These are phyloP conservation scores for Cyanoramphus novaezelandiae DNA, from an alignment of 2,113 vertebrate species.

Conservation along the genomic window DNA sequence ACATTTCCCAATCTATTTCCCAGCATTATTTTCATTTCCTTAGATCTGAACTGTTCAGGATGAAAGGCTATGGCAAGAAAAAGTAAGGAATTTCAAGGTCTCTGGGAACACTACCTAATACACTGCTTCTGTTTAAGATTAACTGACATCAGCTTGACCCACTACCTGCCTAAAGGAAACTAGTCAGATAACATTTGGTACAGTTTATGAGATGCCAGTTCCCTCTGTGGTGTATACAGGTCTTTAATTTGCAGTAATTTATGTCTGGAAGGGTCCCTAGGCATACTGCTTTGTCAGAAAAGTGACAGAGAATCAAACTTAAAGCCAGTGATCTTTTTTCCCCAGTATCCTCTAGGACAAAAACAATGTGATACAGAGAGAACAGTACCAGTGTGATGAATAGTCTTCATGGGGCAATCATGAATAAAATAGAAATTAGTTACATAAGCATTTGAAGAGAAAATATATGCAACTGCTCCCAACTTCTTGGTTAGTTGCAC, in stretches of 20 bases:
- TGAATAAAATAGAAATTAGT: not conserved
- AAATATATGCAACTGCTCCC: not conserved
- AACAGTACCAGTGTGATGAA: not conserved
- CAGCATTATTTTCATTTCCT: not conserved
- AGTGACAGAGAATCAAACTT: constrained; percentile 12
- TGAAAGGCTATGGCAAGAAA: not conserved
- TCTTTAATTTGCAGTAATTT: constrained; percentile 25
- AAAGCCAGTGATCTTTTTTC: not conserved
- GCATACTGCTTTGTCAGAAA: not conserved
- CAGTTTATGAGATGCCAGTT: constrained; percentile 9
- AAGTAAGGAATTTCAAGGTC: not conserved
- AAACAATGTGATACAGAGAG: not conserved
- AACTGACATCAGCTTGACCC: constrained; percentile 25
- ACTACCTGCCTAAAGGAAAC: constrained; percentile 30
- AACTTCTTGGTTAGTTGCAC: not conserved
- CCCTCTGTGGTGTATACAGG: not conserved
- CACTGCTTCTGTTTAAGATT: not conserved
- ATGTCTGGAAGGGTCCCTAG: not conserved
- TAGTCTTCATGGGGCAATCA: not conserved
- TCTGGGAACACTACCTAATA: not conserved
- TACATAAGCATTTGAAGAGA: not conserved
- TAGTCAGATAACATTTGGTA: constrained; percentile 30
- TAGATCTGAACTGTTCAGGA: not conserved
- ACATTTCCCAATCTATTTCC: constrained; percentile 1
- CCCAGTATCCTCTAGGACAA: not conserved